Base-by-base conservation (phyloP, 2,888 invertebrate genomes). In the Drosophila acutilabella region DNA sequence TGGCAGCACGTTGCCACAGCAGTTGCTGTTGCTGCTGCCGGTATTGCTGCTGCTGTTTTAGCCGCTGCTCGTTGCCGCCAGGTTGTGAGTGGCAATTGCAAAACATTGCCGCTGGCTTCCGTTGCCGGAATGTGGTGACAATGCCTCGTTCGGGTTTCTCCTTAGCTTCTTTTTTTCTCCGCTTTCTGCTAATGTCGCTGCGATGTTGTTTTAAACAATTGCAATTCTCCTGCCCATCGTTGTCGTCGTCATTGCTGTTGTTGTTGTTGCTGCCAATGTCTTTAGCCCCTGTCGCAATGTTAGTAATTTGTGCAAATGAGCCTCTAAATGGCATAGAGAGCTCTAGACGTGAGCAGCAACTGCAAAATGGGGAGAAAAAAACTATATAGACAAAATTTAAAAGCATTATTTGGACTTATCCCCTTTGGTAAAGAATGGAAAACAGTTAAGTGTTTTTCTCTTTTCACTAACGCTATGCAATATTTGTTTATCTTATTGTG, bases 301-400 rank as follows among this genome's bases (percentile, higher is more conserved):
- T 74, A 80, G 90, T 89, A 90, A 88, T 89, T 89, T 90, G 85
- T 89, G 87, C 90, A 90, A 90, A 90, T 89, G 89, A 90, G 90
- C 87, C 89, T 87, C 82, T 73, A 79, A 83, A 88, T 77, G 77
- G 88, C 88, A 56, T 64, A 77, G 58, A 60, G 65, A 64, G 73
- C 77, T 53, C 52, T 62, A 69, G 75, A 62, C 78, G 57, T 64
- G 64, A 66, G 47, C 60, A 64, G 53, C 44, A 57, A 8, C 6
- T 33, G 16, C 26, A 23, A 47, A 45, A 20, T 20, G 20, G 20
- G 6, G n/a, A 26, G 50, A 60, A 50, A 53, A 57, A 64, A 60
- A 18, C 42, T 18, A 74, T 71, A 60, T 42, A 58, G 64, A 64
- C 65, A 71, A 77, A 83, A 83, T 71, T 79, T 73, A 83, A 86